Percentiles rank a stretch among this genome's conserved stretches.
Conservation (phyloP, 2,797 vertebrate genomes). For the Balearica regulorum region DNA sequence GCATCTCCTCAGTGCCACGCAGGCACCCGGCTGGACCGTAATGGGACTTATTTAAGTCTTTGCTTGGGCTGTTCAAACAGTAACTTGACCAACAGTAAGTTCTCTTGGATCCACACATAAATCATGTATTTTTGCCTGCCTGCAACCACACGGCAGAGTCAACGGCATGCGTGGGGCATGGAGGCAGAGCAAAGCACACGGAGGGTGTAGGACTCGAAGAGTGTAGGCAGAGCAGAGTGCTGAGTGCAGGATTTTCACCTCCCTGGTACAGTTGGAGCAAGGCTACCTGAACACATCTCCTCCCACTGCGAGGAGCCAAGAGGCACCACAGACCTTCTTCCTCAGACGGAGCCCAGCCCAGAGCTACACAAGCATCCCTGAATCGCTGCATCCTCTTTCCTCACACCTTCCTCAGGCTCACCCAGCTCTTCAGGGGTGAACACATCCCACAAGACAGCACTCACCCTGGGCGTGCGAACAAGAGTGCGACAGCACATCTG, state of each 20-base stretch:
- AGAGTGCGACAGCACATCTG: not conserved
- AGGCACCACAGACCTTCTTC: not conserved
- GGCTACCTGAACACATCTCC: not conserved
- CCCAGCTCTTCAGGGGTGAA: not conserved
- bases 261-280: not conserved
- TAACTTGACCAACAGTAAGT: not conserved
- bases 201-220: not conserved
- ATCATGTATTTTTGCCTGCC: not conserved
- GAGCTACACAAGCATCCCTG: not conserved
- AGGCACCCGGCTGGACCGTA: fast-evolving
- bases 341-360: not conserved
- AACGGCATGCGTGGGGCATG: fast-evolving
- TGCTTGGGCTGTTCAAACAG: not conserved
- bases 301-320: not conserved
- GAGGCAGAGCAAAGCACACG: not conserved
- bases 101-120: not conserved
- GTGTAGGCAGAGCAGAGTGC: not conserved
- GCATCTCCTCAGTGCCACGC: not conserved
- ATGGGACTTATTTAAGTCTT: not conserved
- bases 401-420: not conserved
- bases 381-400: not conserved
- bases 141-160: not conserved
- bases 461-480: not conserved
- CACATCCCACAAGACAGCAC: fast-evolving
- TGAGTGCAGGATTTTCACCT: not conserved